Percentiles rank a stretch among this genome's conserved stretches.
Conservation (phyloP, 2,797 vertebrate genomes). For the Paedocypris micromegethes region DNA sequence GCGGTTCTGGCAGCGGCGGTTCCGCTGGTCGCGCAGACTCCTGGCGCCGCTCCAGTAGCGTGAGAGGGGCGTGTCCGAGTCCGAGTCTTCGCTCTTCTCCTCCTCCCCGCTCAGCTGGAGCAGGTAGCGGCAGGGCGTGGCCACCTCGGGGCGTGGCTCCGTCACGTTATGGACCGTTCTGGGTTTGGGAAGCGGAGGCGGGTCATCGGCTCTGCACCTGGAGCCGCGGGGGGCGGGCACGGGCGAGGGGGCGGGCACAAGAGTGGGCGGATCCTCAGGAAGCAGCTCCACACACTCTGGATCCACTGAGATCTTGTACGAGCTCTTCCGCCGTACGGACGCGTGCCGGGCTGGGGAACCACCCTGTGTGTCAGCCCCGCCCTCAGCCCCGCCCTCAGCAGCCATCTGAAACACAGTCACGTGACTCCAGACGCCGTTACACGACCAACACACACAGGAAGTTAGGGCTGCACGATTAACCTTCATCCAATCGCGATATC, state of each 20-base stretch:
- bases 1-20: conserved; percentile 45
- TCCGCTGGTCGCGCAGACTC: conserved; percentile 48
- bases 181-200: conserved; percentile 61
- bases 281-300: conserved; percentile 40
- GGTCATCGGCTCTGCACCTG: conserved; percentile 15
- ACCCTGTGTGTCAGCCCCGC: background rate
- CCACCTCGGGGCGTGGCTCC: too few species aligned
- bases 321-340: conserved; percentile 39
- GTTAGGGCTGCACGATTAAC: too few species aligned
- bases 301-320: conserved; percentile 47
- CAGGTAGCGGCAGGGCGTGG: conserved; percentile 58
- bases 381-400: background rate
- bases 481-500: too few species aligned
- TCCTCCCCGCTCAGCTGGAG: conserved; percentile 67
- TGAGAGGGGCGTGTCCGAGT: conserved; percentile 62
- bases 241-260: conserved; percentile 55
- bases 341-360: conserved; percentile 4
- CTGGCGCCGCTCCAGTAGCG: conserved; percentile 62
- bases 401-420: conserved; percentile 30
- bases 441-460: too few species aligned
- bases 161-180: conserved; percentile 51
- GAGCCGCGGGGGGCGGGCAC: conserved; percentile 60
- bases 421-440: too few species aligned
- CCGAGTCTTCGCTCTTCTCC: conserved; percentile 66
- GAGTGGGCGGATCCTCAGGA: too few species aligned